Base-by-base conservation (phyloP, 2,113 vertebrate species). In the Toxotes chatareus region DNA sequence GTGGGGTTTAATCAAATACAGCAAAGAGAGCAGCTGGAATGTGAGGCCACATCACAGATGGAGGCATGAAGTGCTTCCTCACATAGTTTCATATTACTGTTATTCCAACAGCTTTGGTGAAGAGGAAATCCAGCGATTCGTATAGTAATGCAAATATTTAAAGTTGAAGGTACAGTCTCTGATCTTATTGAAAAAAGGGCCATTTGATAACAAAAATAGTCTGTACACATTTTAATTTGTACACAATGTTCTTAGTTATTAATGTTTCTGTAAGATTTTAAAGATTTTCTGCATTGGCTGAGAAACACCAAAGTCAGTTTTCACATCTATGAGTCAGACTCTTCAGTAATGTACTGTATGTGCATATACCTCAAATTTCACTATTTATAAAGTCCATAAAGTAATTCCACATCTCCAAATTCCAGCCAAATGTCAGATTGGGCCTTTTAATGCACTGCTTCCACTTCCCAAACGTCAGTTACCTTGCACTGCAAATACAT, bases 1-100 rank as follows among this genome's bases (percentile, higher is more conserved):
- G 65, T 88, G 73, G 63, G 66, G 65, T 72, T 80, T 83, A 87
- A 87, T 92, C 84, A 75, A 85, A 88, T 79, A 49, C 88, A 88
- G 88, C 71, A 59, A 79, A 71, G 73, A 78, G 75, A 87, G 70
- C 79, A 82, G 71, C 65, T 79, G 80, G 79, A 85, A 89, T 85
- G 82, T 67, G 77, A 83, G 74, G 73, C 83, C 65, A 73, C 72
- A 82, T 84, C 84, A 79, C 64, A 87, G 85, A 88, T 74, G 79
- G 75, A 89, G 66, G 73, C 73, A 83, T 51, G 72, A 81, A 73
- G 66, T 27, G 76, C 73, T 78, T 83, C 73, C 69, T 80, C 44
- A 49, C 68, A 82, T 83, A 74, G 79, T 82, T 82, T 88, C 62
- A 78, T 76, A 61, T 79, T 81, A 68, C 67, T 73, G 23, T 75